Evolutionary conservation across 2,888 invertebrate genomes (phyloP), one percentile per base, ranked within the genome.

Genomic region (Dicyrtoma fusca): DNA sequence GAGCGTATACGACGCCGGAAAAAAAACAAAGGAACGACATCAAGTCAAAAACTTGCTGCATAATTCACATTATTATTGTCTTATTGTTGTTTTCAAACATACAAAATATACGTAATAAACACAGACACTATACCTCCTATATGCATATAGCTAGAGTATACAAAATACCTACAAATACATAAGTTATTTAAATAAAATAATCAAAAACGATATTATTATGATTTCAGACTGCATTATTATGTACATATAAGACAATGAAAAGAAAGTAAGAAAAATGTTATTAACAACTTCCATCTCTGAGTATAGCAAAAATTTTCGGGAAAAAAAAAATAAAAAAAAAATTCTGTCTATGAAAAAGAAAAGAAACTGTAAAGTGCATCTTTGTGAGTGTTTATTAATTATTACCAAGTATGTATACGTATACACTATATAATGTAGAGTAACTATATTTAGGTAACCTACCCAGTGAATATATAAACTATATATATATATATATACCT

Each of bases 201-300:
- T 53, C 19, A 21, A 17, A 61, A 57, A 57, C 57, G 26, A 57
- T 26, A 57, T 26, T 26, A 57, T 26, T 26, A 57, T 26, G 26
- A 26, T 61, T 61, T 61, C 34, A 61, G 42, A 61, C 61, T 61
- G 61, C 61, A 61, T 61, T 61, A 61, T 34, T 42, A 61, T 55
- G n/a, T n/a, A n/a, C n/a, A n/a, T 34, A 34, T 34, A 25, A 25
- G 13, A 26, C 14, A 19, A 57, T 57, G 17, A n/a, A 34, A 26
- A 23, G 25, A 55, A 13, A 19, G 21, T 23, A 57, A 19, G 23
- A 19, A 57, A 49, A 61, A 61, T 61, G 61, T 61, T 34, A 57
- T 34, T 34, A 34, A 53, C 10, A 61, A 61, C 61, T 61, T 61
- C 61, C 61, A 61, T 61, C 61, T 61, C 61, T 61, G 61, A 61